A percentile compares a stretch with the other conserved stretches of the same genome.
phyloP scores from a whole-genome alignment of 2,888 invertebrate genomes.

The Lysandra coridon region DNA sequence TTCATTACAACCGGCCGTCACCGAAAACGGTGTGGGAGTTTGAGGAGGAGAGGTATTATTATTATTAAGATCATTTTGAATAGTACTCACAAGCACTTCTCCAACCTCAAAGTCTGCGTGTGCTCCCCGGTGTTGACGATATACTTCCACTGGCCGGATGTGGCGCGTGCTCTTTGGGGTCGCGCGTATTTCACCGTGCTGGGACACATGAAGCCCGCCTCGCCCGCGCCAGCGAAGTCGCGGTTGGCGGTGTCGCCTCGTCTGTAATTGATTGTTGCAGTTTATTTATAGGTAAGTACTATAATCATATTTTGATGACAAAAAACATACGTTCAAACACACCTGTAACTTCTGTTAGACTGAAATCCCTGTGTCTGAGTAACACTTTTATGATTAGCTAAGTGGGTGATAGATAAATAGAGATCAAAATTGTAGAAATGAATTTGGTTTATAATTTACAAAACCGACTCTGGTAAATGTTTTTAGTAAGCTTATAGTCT shows the following conservation, averaged over 20 bases:
- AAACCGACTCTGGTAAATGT: too few species aligned
- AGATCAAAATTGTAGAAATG: too few species aligned
- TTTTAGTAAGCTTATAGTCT: too few species aligned
- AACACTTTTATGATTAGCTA: too few species aligned
- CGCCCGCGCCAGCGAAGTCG: conserved; percentile 74
- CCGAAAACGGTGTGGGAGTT: not conserved
- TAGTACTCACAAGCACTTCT: conserved; percentile 87
- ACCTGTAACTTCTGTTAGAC: too few species aligned
- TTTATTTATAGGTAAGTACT: too few species aligned
- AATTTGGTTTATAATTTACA: too few species aligned
- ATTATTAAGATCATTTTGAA: not conserved
- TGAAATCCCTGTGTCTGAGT: too few species aligned
- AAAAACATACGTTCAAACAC: too few species aligned
- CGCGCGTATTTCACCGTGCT: conserved; percentile 89
- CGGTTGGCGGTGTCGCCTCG: conserved; percentile 82
- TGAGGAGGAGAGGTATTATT: not conserved
- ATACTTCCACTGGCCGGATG: conserved; percentile 91
- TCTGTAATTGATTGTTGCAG: conserved; percentile 54
- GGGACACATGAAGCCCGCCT: conserved; percentile 89
- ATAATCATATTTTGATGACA: too few species aligned
- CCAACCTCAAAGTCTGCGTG: conserved; percentile 89
- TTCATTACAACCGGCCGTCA: too few species aligned
- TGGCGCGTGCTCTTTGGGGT: conserved; percentile 89
- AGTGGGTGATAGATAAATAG: too few species aligned
- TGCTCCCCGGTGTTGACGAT: conserved; percentile 92